Base-by-base conservation (phyloP, 23 tunicate genomes). In the Trididemnum miniatum region DNA sequence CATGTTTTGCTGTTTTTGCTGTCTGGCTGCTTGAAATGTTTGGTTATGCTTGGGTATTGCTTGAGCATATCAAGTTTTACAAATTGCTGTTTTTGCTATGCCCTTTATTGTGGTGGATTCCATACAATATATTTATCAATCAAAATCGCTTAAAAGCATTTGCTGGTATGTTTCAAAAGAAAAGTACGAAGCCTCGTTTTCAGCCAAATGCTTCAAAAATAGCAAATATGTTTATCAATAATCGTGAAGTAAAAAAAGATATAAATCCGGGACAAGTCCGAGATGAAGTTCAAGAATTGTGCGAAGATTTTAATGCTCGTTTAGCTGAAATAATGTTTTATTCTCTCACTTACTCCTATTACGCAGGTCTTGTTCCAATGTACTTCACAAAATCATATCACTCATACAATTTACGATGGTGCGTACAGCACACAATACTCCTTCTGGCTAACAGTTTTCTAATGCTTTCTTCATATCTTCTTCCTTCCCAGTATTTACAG, bases 311-410 rank as follows among this genome's bases (percentile, higher is more conserved):
- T 35, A 92, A 92, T 51, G 60, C 86, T 4, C 57, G 92, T 22
- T 34, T 92, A 36, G 67, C 86, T 1, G 92, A 92, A 72, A 87
- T 92, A 33, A 65, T 92, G 0, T 92, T 92, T 65, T 52, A 88
- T 1, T 83, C 97, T 12, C 34, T 92, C 80, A 49, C 89, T 0
- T 88, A 85, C 35, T 51, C 97, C 12, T 92, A 87, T 54, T 92
- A 87, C 69, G 86, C 75, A 30, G 97, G 97, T 0, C 65, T 92
- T 18, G 83, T 92, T 0, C 97, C 97, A 3, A 92, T 92, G 82
- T 92, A 83, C 35, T 87, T 82, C 80, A 92, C 91, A 59, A 83
- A 83, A 66, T 25, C 89, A 20, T 65, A 92, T 71, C 91, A 92
- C 12, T 92, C 92, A 24, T 87, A 79, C 79, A 87, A 92, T 52